These are phyloP conservation scores for Pedetes capensis DNA, from an alignment of 2,113 vertebrate species.

Conservation along the genomic window DNA sequence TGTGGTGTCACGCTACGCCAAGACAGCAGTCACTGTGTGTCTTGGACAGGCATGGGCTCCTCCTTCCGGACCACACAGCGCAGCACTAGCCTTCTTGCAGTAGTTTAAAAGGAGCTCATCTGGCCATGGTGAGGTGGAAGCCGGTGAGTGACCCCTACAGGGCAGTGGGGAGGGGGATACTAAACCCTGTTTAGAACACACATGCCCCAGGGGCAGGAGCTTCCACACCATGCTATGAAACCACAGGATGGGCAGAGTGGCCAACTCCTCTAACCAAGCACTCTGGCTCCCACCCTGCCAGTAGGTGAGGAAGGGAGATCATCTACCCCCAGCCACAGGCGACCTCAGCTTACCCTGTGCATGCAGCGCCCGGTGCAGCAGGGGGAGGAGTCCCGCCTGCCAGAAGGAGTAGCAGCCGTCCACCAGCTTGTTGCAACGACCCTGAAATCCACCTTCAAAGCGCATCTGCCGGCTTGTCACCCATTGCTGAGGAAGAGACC, in stretches of 20 bases:
- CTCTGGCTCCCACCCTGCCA: not conserved
- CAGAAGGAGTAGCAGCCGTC: slow-evolving; percentile 99
- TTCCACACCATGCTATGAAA: not conserved
- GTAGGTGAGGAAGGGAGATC: not conserved
- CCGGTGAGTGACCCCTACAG: fast-evolving
- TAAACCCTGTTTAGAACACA: not conserved
- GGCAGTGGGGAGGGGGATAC: too few species aligned
- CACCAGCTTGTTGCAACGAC: slow-evolving; percentile 98
- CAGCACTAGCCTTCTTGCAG: fast-evolving
- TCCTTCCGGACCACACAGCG: not conserved
- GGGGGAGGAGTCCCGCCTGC: slow-evolving; percentile 95
- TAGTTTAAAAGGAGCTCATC: not conserved
- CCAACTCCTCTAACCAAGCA: not conserved
- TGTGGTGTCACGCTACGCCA: not conserved
- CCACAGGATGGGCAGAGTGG: not conserved
- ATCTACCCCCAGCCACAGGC: fast-evolving
- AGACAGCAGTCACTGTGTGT: not conserved
- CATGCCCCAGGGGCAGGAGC: not conserved
- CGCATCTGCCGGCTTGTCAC: slow-evolving; percentile 95
- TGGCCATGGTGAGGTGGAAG: not conserved
- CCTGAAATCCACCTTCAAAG: slow-evolving; percentile 97
- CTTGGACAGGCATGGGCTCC: not conserved
- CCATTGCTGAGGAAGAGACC: slow-evolving; percentile 86
- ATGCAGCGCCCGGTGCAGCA: slow-evolving; percentile 93
- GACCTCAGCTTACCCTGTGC: slow-evolving; percentile 86